phyloP scores from a whole-genome alignment of 37 sponge, comb jelly and placozoan species.

The Mnemiopsis leidyi region DNA sequence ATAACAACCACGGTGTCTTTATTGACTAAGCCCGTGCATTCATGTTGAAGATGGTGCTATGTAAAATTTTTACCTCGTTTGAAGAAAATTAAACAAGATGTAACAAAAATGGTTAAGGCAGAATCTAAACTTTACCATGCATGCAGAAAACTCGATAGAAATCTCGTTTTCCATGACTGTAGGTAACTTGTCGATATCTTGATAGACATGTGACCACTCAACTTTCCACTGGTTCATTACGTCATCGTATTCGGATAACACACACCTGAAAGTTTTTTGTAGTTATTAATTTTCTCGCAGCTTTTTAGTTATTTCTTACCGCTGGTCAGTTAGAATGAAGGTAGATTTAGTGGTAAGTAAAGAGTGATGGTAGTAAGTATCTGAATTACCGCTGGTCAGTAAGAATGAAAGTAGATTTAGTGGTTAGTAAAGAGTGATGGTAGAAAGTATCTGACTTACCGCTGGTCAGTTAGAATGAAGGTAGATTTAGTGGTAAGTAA shows the following conservation, averaged over 20 bases:
- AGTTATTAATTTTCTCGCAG: not conserved
- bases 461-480: constrained; percentile 41
- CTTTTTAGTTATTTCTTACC: not conserved
- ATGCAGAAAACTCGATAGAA: constrained; percentile 2
- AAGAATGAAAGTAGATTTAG: not conserved
- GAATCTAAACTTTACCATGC: not conserved
- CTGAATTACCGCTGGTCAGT: not conserved
- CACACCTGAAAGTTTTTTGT: constrained; percentile 40
- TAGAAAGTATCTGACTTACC: too few species aligned
- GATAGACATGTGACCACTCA: constrained; percentile 47
- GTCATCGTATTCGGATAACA: constrained; percentile 29
- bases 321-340: not conserved
- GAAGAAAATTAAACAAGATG: too few species aligned
- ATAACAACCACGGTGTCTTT: too few species aligned
- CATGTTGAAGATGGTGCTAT: too few species aligned
- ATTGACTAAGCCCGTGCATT: too few species aligned
- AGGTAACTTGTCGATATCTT: constrained; percentile 46
- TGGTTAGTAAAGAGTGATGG: too few species aligned
- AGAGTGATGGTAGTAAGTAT: too few species aligned
- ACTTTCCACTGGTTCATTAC: constrained; percentile 60
- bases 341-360: not conserved
- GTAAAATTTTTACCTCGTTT: too few species aligned
- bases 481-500: not conserved
- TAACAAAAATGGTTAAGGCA: not conserved
- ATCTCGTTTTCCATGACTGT: not conserved